Percentiles rank a stretch among this genome's conserved stretches.
phyloP scores from a whole-genome alignment of 1,140 invertebrate species.

The Acromyrmex heyeri region DNA sequence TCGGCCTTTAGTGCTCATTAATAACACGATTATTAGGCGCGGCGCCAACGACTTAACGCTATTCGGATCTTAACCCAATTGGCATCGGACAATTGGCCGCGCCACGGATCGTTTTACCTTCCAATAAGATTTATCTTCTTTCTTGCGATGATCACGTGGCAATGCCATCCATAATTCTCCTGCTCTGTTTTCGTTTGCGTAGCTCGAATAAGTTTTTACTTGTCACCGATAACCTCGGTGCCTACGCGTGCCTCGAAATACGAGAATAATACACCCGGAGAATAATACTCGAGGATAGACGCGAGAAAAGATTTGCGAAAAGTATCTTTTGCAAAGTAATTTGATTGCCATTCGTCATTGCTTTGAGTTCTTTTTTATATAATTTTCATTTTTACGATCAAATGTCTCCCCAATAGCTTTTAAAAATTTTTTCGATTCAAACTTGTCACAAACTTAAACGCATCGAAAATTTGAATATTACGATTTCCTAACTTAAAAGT shows the following conservation, averaged over 20 bases:
- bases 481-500: too few species aligned
- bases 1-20: slow-evolving; percentile 73
- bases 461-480: too few species aligned
- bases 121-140: slow-evolving; percentile 79
- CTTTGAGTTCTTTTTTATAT: neutral
- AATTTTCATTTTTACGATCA: neutral
- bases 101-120: slow-evolving; percentile 75
- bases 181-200: slow-evolving; percentile 40
- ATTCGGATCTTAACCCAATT: slow-evolving; percentile 81
- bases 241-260: slow-evolving; percentile 57
- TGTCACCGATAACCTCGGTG: slow-evolving; percentile 44
- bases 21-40: slow-evolving; percentile 82
- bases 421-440: neutral
- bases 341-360: neutral
- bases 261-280: slow-evolving; percentile 10
- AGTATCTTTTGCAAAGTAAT: neutral
- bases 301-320: neutral
- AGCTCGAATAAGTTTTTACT: slow-evolving; percentile 72
- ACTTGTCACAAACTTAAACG: neutral
- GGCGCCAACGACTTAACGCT: slow-evolving; percentile 77
- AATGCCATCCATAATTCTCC: slow-evolving; percentile 74
- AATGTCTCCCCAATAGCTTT: neutral
- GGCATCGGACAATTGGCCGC: slow-evolving; percentile 80
- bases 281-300: slow-evolving; percentile 18
- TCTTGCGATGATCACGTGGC: slow-evolving; percentile 56